Base-by-base conservation (phyloP, 2,113 vertebrate species). In the Rhizomys pruinosus region DNA sequence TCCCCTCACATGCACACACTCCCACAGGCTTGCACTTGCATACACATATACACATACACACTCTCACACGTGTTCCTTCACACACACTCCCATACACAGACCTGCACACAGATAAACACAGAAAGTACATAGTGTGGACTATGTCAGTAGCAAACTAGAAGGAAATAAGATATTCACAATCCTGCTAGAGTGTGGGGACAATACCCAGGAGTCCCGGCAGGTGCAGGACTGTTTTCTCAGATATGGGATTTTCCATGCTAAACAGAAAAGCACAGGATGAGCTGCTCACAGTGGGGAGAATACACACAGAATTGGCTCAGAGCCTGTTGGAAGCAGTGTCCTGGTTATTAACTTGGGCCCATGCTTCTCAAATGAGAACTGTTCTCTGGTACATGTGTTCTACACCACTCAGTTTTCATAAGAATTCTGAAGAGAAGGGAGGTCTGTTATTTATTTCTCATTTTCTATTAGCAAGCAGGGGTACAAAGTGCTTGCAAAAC, bases 251-350 rank as follows among this genome's bases (percentile, higher is more conserved):
- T 82, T 55, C 37, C 7, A 1, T 37, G 37, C 19, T 87, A 47
- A 79, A 11, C 22, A 5, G 6, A 64, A 23, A 15, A 69, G 39
- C 29, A 4, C 3, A 0, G 29, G 12, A 27, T 32, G 10, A 32
- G 37, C 0, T 55, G 59, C 22, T 34, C 32, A 2, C 1, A 13
- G 23, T 22, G 37, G 12, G 57, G 1, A 57, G 5, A 2, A 44
- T 0, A 29, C 44, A 17, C 0, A 16, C 37, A n/a, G 29, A 25
- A 7, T 0, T 68, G 82, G 17, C 44, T 39, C 34, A 6, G 19
- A 77, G 63, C 15, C 13, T 8, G 8, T 69, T 17, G 44, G 34
- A 84, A n/a, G 29, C 8, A n/a, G 23, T 6, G 16, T 5, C 44
- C 23, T n/a, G 39, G n/a, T 37, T 39, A 3, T 37, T 42, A 73